These are phyloP conservation scores for Oplegnathus fasciatus DNA, from an alignment of 2,113 vertebrate species.

Conservation along the genomic window DNA sequence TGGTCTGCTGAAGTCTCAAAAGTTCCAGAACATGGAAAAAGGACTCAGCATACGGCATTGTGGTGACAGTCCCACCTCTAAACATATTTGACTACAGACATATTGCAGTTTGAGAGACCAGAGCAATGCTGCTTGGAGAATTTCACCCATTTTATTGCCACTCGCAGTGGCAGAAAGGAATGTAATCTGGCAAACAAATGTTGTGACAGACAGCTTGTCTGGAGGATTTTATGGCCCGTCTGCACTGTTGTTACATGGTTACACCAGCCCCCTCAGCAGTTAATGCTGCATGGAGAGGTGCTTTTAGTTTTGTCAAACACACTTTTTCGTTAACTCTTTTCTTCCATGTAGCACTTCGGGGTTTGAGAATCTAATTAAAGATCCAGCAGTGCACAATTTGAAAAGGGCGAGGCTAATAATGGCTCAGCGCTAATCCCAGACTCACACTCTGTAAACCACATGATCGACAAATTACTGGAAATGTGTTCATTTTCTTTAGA, in stretches of 20 bases:
- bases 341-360: constrained; percentile 5
- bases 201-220: constrained; percentile 86
- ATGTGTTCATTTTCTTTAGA: constrained; percentile 17
- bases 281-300: constrained; percentile 38
- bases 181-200: constrained; percentile 87
- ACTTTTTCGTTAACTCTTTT: constrained; percentile 12
- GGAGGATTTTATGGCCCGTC: constrained; percentile 79
- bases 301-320: constrained; percentile 35
- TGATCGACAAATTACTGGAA: not conserved
- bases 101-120: constrained; percentile 74
- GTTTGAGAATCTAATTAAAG: constrained; percentile 50
- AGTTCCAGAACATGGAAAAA: constrained; percentile 75
- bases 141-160: constrained; percentile 78
- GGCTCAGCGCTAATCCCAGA: constrained; percentile 16
- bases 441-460: constrained; percentile 3
- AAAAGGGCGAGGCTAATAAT: constrained; percentile 26
- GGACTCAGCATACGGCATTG: constrained; percentile 59
- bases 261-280: constrained; percentile 63
- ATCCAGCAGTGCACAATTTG: constrained; percentile 15
- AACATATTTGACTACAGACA: constrained; percentile 79
- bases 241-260: constrained; percentile 71
- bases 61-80: constrained; percentile 64
- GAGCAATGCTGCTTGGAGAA: constrained; percentile 71
- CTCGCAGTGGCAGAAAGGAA: constrained; percentile 77
- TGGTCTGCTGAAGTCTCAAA: constrained; percentile 70